Evolutionary conservation across 2,797 vertebrate genomes (phyloP).

Genomic region (Sebastolobus alascanus): DNA sequence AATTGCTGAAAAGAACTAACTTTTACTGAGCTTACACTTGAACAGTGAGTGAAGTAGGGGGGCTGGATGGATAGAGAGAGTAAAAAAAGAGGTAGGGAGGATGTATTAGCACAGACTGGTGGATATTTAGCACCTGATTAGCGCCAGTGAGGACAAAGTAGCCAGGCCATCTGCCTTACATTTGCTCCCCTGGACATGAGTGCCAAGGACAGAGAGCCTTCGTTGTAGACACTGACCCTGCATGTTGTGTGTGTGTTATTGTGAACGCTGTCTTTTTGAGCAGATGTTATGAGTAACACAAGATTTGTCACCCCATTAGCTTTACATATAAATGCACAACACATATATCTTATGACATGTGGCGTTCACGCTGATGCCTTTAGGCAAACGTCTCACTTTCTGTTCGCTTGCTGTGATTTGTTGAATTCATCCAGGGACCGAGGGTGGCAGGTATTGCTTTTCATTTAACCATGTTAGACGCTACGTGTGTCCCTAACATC

Average conservation of each 20-base stretch:
- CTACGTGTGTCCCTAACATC: not conserved
- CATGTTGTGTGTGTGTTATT: slow-evolving; percentile 4
- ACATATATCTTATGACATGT: not conserved
- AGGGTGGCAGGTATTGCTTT: slow-evolving; percentile 26
- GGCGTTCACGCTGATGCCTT: not conserved
- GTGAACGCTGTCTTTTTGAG: not conserved
- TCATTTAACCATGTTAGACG: slow-evolving; percentile 34
- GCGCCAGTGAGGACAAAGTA: slow-evolving; percentile 66
- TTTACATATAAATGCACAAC: not conserved
- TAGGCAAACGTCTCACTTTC: not conserved
- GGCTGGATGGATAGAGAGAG: not conserved
- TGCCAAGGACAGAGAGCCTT: slow-evolving; percentile 72
- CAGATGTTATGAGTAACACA: not conserved
- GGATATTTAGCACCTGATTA: slow-evolving; percentile 83
- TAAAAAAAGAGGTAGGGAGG: not conserved
- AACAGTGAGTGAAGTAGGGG: not conserved
- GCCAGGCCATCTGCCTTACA: slow-evolving; percentile 82
- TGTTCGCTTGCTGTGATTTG: not conserved
- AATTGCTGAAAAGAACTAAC: not conserved
- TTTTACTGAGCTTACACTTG: not conserved
- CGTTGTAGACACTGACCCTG: slow-evolving; percentile 34
- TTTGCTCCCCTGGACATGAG: slow-evolving; percentile 63
- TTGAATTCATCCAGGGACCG: not conserved
- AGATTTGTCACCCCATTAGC: not conserved
- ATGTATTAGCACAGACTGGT: slow-evolving; percentile 58